Percentiles rank a stretch among this genome's conserved stretches.
phyloP scores from a whole-genome alignment of 2,888 invertebrate species.

The Aspidiotus destructor region DNA sequence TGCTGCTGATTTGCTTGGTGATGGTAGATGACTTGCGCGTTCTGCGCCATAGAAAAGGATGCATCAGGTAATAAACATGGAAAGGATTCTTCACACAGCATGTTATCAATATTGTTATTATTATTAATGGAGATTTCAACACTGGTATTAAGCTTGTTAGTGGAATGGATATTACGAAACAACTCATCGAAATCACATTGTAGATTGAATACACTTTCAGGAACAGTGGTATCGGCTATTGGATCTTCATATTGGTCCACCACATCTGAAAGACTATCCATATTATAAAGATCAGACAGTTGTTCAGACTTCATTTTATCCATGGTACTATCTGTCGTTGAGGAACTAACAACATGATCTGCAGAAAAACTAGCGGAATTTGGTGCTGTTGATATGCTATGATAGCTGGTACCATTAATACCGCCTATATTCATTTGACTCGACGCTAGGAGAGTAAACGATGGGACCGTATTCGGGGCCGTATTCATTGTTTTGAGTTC shows the following conservation, averaged over 20 bases:
- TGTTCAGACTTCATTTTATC: constrained; percentile 40
- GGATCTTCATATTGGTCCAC: constrained; percentile 77
- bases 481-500: neutral
- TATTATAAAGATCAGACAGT: constrained; percentile 41
- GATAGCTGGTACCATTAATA: constrained; percentile 77
- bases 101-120: constrained; percentile 39
- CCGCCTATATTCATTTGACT: constrained; percentile 72
- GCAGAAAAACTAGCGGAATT: constrained; percentile 40
- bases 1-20: constrained; percentile 35
- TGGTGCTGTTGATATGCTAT: constrained; percentile 57
- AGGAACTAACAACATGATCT: constrained; percentile 46
- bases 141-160: constrained; percentile 10
- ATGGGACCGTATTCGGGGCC: constrained; percentile 69
- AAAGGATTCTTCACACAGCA: constrained; percentile 48
- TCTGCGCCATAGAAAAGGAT: constrained; percentile 36
- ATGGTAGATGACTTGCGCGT: constrained; percentile 3
- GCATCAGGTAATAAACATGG: constrained; percentile 44
- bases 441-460: constrained; percentile 76
- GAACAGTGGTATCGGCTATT: constrained; percentile 66
- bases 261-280: constrained; percentile 76
- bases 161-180: too few species aligned
- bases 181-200: too few species aligned
- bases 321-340: constrained; percentile 42
- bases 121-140: constrained; percentile 4
- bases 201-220: too few species aligned